Percentiles rank a stretch among this genome's conserved stretches.
Evolutionary conservation across 2,113 vertebrate species (phyloP).

Genomic region (Monopterus albus): DNA sequence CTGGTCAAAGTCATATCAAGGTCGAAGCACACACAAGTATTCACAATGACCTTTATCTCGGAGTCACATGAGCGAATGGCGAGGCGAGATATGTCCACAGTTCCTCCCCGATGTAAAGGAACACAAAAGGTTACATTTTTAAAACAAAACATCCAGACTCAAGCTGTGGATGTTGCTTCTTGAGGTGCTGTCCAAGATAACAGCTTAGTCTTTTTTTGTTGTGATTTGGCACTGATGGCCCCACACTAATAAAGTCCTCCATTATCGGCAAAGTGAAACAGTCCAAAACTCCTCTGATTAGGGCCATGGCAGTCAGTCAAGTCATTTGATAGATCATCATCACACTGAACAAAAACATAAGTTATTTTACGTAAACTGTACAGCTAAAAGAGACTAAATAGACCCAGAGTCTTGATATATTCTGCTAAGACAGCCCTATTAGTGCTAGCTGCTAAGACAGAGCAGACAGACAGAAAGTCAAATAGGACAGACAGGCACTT

Average conservation of each 20-base stretch:
- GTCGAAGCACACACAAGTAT: conserved; percentile 54
- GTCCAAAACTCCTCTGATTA: conserved; percentile 31
- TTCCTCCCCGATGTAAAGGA: conserved; percentile 12
- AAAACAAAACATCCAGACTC: conserved; percentile 48
- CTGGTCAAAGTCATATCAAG: conserved; percentile 44
- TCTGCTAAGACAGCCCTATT: conserved; percentile 51
- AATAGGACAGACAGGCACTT: conserved; percentile 75
- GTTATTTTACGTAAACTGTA: conserved; percentile 59
- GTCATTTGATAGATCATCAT: conserved; percentile 34
- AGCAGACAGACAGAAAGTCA: conserved; percentile 32
- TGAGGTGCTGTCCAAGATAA: conserved; percentile 48
- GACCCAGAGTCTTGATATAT: conserved; percentile 59
- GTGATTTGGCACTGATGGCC: conserved; percentile 69
- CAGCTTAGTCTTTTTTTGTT: conserved; percentile 26
- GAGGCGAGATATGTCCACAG: conserved; percentile 53
- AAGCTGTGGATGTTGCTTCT: conserved; percentile 53
- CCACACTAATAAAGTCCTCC: conserved; percentile 43
- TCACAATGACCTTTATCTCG: conserved; percentile 53
- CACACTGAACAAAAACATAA: conserved; percentile 38
- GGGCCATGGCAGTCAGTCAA: conserved; percentile 37
- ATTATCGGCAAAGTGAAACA: conserved; percentile 27
- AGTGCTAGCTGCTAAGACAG: conserved; percentile 64
- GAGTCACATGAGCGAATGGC: conserved; percentile 48
- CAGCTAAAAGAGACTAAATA: conserved; percentile 56
- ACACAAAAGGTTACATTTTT: conserved; percentile 37